Evolutionary conservation across 2,797 vertebrate genomes (phyloP), one percentile per base, ranked within the genome.

Genomic region (Nannoperca australis): DNA sequence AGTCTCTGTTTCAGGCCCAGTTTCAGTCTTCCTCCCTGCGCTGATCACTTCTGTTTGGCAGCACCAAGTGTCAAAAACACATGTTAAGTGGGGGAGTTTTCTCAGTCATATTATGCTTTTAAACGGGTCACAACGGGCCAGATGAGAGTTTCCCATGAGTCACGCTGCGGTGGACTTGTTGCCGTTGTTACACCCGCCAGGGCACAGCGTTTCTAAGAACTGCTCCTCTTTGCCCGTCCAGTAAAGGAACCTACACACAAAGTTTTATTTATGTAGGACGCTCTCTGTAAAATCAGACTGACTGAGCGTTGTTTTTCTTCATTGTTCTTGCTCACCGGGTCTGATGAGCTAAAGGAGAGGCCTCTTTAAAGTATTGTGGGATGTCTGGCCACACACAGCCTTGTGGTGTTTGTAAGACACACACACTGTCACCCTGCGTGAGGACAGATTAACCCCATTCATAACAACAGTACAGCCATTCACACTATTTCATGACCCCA

Each of bases 141-240:
- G 85, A 77, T 79, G 84, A 88, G 79, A 86, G 54, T 87, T 89
- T 90, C 89, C 88, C 86, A 76, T 86, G 84, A 92, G 82, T 92
- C 90, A 91, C 11, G 0, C 4, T 59, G 82, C 6, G 38, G 56
- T 73, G 69, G 63, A 51, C 40, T 45, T 2, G 55, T 62, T 73
- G 81, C 56, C 44, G 15, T 8, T 12, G 8, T 18, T 14, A 64
- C 51, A 44, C 74, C 68, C 78, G 24, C 56, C 0, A 30, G 4
- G 24, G 1, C 15, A 3, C 60, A 24, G 61, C 15, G 1, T 80
- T 88, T 89, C 75, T 61, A 78, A 76, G 79, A 90, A 83, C 32
- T 53, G 62, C 76, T 27, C n/a, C 51, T 59, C 54, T 32, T 36
- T 67, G 42, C 44, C 20, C 3, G 3, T 55, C 47, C 42, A 22